Conservation (phyloP, 2,113 vertebrate species). For the Forbesichthys papilliferus region DNA sequence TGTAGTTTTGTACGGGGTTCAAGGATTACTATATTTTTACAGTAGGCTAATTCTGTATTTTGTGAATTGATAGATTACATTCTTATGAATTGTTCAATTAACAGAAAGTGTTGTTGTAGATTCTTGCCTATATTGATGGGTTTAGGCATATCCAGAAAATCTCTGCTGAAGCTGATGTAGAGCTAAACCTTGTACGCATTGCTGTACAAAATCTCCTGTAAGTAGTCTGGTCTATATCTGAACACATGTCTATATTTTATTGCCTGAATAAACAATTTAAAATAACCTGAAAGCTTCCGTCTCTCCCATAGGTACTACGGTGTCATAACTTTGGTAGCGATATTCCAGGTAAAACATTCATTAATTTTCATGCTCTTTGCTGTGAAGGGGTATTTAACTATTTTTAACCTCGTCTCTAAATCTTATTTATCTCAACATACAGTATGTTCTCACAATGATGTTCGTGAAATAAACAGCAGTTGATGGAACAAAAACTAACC, state of each 20-base stretch:
- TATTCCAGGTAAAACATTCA: slow-evolving; percentile 85
- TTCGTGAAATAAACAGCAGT: too few relatives aligned
- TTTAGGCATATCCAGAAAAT: slow-evolving; percentile 97
- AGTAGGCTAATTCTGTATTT: too few relatives aligned
- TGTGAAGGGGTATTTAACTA: too few relatives aligned
- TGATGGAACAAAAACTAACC: too few relatives aligned
- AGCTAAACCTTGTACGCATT: slow-evolving; percentile 96
- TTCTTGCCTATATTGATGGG: slow-evolving; percentile 93
- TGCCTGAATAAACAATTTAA: neutral
- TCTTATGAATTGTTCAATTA: neutral
- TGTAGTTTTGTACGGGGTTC: too few relatives aligned
- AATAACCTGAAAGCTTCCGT: slow-evolving; percentile 1
- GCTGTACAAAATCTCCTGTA: slow-evolving; percentile 96
- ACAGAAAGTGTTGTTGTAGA: slow-evolving; percentile 70
- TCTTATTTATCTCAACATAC: neutral
- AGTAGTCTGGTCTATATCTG: slow-evolving; percentile 48
- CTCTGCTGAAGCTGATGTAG: slow-evolving; percentile 93
- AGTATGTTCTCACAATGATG: too few relatives aligned
- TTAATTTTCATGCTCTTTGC: too few relatives aligned
- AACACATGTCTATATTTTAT: slow-evolving; percentile 29
- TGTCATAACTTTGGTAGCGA: slow-evolving; percentile 91
- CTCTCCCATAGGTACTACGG: slow-evolving; percentile 87
- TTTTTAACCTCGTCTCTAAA: neutral
- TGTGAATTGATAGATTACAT: too few relatives aligned
- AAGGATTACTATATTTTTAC: too few relatives aligned